Conservation (phyloP, 37 sponge, comb jelly and placozoan genomes). For the Aphrocallistes beatrix region DNA sequence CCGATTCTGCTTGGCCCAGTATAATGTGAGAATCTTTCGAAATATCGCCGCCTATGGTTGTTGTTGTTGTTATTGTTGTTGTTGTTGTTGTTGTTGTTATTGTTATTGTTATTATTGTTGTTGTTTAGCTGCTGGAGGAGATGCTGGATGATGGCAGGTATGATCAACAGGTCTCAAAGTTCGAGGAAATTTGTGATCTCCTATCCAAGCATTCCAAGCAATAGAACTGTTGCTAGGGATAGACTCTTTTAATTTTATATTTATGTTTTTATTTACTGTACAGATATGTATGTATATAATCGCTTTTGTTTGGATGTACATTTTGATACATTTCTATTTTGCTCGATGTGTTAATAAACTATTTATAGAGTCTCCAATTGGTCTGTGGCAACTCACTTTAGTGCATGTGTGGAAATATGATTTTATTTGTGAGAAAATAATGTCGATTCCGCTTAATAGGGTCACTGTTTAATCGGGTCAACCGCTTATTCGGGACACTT, state of each 20-base stretch:
- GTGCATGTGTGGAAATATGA: too few species aligned
- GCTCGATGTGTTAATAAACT: background rate
- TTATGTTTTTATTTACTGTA: background rate
- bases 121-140: background rate
- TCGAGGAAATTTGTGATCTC: constrained; percentile 8
- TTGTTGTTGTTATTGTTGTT: background rate
- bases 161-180: background rate
- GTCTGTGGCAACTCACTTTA: too few species aligned
- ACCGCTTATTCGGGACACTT: too few species aligned
- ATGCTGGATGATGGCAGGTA: background rate
- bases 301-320: background rate
- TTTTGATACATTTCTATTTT: background rate
- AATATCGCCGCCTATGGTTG: too few species aligned
- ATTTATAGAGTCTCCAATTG: background rate
- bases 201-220: background rate
- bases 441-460: too few species aligned
- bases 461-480: too few species aligned
- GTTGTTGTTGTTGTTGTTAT: background rate
- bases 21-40: too few species aligned
- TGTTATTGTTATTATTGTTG: background rate
- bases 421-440: too few species aligned
- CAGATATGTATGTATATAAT: background rate
- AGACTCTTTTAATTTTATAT: background rate
- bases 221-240: background rate
- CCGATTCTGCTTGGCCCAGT: too few species aligned